Conservation (phyloP, 2,888 invertebrate genomes). For the Galeopsomyia nigrocyanea region DNA sequence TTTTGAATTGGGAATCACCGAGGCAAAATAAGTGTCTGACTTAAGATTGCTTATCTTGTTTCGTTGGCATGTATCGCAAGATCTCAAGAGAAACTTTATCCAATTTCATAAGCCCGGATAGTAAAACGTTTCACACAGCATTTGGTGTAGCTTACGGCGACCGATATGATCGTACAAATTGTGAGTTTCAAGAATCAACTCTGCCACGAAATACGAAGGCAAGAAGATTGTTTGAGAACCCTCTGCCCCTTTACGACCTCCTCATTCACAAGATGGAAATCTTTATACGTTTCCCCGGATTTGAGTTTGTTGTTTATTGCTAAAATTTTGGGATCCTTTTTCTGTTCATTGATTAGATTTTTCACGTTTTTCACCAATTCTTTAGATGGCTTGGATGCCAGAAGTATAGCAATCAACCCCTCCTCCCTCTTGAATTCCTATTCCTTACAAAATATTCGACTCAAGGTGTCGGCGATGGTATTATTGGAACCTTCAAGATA, state of each 20-base stretch:
- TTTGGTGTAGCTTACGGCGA: background rate
- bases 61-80: conserved; percentile 35
- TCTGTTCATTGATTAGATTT: background rate
- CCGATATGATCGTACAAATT: conserved; percentile 18
- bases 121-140: conserved; percentile 12
- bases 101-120: background rate
- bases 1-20: conserved; percentile 10
- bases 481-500: background rate
- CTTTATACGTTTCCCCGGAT: too few relatives aligned
- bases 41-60: conserved; percentile 16
- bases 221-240: too few relatives aligned
- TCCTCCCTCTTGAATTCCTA: too few relatives aligned
- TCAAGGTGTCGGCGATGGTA: background rate
- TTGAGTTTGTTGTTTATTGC: too few relatives aligned
- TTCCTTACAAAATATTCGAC: too few relatives aligned
- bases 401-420: background rate
- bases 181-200: conserved; percentile 4
- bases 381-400: background rate
- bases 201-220: background rate
- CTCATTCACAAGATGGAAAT: too few relatives aligned
- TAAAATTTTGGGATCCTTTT: background rate
- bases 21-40: background rate
- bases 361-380: background rate
- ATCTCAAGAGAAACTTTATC: background rate
- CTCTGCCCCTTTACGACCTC: too few relatives aligned